Evolutionary conservation across 2,113 vertebrate species (phyloP).

Genomic region (Drymodes brunneopygia): DNA sequence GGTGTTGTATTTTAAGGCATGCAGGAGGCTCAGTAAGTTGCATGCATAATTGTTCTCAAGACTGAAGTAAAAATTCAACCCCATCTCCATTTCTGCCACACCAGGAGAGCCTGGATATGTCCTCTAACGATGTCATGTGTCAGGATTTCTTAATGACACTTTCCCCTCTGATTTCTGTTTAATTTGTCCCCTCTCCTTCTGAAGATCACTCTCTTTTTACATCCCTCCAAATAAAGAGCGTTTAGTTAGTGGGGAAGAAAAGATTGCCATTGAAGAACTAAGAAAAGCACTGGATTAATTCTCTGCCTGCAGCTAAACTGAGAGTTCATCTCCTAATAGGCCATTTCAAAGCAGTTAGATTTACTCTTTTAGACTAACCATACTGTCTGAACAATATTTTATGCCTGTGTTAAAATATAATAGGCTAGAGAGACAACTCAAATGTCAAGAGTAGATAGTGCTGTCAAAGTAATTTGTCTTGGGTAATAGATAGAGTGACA

Average conservation of each 20-base stretch:
- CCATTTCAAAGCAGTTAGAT: slow-evolving; percentile 68
- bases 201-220: slow-evolving; percentile 46
- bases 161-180: slow-evolving; percentile 32
- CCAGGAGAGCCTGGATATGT: neutral
- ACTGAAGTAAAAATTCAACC: neutral
- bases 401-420: slow-evolving; percentile 66
- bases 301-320: slow-evolving; percentile 61
- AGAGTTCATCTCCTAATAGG: slow-evolving; percentile 66
- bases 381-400: slow-evolving; percentile 71
- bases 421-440: slow-evolving; percentile 65
- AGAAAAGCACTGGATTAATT: slow-evolving; percentile 62
- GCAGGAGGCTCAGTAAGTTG: neutral
- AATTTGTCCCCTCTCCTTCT: slow-evolving; percentile 17
- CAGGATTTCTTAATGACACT: slow-evolving; percentile 27
- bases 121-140: neutral
- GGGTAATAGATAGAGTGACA: slow-evolving; percentile 55
- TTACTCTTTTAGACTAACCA: slow-evolving; percentile 65
- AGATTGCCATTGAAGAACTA: slow-evolving; percentile 43
- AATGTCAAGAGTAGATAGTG: slow-evolving; percentile 67
- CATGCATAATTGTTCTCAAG: neutral
- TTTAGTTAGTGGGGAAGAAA: neutral
- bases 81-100: neutral
- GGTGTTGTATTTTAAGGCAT: neutral
- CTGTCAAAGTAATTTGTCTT: slow-evolving; percentile 72
- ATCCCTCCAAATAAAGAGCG: neutral